These are phyloP conservation scores for Scaptomyza polygonia DNA, from an alignment of 2,888 invertebrate genomes.

Conservation along the genomic window DNA sequence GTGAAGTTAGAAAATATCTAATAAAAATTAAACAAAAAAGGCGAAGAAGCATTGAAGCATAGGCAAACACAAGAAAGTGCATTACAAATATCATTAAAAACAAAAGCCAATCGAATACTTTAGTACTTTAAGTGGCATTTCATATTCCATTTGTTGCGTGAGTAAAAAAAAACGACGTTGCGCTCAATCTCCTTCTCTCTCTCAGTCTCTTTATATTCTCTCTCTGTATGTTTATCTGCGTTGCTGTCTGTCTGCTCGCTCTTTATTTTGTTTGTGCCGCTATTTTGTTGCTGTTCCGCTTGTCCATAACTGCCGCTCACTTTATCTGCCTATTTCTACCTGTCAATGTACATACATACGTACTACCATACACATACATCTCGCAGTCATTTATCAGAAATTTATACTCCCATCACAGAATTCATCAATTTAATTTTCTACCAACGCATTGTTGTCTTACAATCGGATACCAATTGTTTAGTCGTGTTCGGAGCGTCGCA, in stretches of 20 bases:
- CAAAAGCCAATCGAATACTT: conserved; percentile 28
- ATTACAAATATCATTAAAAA: conserved; percentile 33
- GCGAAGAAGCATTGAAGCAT: conserved; percentile 9
- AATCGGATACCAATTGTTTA: conserved; percentile 56
- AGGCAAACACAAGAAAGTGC: conserved; percentile 27
- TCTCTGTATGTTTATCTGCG: conserved; percentile 9
- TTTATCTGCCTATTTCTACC: conserved; percentile 50
- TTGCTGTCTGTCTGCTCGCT: conserved; percentile 23
- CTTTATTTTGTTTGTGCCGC: conserved; percentile 40
- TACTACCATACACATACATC: conserved; percentile 5
- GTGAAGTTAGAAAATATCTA: conserved; percentile 10
- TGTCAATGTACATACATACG: conserved; percentile 26
- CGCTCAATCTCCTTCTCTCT: conserved; percentile 17
- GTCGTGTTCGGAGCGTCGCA: conserved; percentile 56
- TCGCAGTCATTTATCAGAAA: conserved; percentile 43
- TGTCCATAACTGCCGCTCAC: conserved; percentile 46
- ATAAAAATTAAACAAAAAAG: background rate
- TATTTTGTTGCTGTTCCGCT: conserved; percentile 37
- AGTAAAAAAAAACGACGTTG: conserved; percentile 45
- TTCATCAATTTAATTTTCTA: conserved; percentile 45
- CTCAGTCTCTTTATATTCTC: conserved; percentile 1
- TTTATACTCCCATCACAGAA: conserved; percentile 38
- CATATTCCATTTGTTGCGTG: conserved; percentile 62
- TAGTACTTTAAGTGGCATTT: conserved; percentile 46
- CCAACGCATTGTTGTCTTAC: conserved; percentile 32